Conservation (phyloP, 2,113 vertebrate genomes). For the Prunella fulvescens region DNA sequence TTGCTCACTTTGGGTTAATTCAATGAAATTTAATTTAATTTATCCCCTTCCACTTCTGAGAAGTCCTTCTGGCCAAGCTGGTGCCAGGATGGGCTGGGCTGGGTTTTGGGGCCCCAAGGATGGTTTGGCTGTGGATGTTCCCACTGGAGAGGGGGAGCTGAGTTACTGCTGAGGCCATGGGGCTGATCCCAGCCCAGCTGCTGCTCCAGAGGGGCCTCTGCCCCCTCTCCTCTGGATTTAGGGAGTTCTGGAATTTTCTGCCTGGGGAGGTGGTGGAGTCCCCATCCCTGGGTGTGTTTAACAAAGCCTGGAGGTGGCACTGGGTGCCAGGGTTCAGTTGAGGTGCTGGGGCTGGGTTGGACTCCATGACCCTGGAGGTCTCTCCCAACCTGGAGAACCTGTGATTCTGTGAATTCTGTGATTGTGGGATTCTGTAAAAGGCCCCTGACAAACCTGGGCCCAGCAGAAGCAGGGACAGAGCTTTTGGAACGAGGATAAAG, state of each 20-base stretch:
- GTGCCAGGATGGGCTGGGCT: accelerated
- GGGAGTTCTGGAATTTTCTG: background rate
- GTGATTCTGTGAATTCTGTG: too few species aligned
- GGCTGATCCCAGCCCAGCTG: accelerated
- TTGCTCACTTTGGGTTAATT: background rate
- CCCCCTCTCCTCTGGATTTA: accelerated
- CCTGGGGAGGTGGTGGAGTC: accelerated
- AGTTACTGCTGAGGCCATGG: accelerated
- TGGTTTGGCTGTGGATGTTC: accelerated
- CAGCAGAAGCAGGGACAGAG: too few species aligned
- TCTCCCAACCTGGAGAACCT: too few species aligned
- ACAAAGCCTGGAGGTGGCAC: background rate
- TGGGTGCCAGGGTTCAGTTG: accelerated
- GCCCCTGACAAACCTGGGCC: too few species aligned
- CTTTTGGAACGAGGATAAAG: too few species aligned
- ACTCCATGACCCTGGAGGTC: accelerated
- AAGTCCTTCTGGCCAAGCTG: background rate
- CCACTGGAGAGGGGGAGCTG: accelerated
- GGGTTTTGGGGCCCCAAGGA: accelerated
- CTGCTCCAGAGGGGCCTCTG: background rate
- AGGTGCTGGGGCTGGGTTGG: too few species aligned
- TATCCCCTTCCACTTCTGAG: too few species aligned
- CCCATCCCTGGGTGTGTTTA: background rate
- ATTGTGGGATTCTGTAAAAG: too few species aligned
- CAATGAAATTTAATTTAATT: background rate